Percentiles rank a stretch among this genome's conserved stretches.
phyloP scores from a whole-genome alignment of 1,140 invertebrate genomes.

The Drosophila serrata region DNA sequence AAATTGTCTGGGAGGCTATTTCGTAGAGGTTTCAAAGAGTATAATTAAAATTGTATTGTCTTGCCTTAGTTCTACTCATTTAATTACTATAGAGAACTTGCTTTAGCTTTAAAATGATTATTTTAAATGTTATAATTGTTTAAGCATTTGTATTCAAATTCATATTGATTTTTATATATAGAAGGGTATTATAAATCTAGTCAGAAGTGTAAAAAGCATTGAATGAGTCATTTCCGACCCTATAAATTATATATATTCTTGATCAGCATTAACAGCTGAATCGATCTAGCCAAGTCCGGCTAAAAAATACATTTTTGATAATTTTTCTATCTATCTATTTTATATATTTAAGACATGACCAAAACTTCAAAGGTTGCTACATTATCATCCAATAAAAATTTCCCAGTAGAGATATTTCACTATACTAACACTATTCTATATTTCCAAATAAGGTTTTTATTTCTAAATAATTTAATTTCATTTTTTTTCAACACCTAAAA shows the following conservation, averaged over 20 bases:
- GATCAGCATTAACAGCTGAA: too few relatives aligned
- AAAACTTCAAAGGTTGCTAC: neutral
- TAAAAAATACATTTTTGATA: too few relatives aligned
- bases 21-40: too few relatives aligned
- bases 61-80: neutral
- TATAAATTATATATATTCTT: too few relatives aligned
- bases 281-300: too few relatives aligned
- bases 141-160: neutral
- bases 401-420: too few relatives aligned
- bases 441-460: neutral
- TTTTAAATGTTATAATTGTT: neutral
- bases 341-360: too few relatives aligned
- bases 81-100: neutral
- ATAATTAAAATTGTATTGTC: neutral
- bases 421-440: neutral
- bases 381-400: neutral
- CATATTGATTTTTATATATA: too few relatives aligned
- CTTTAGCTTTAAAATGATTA: neutral
- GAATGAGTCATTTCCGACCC: too few relatives aligned
- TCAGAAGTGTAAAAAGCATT: too few relatives aligned
- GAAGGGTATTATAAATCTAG: too few relatives aligned
- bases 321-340: too few relatives aligned
- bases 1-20: neutral
- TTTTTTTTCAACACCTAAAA: slow-evolving; percentile 6
- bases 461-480: neutral